phyloP scores from a whole-genome alignment of 2,888 invertebrate species.

The Alloscopus bannaensis region DNA sequence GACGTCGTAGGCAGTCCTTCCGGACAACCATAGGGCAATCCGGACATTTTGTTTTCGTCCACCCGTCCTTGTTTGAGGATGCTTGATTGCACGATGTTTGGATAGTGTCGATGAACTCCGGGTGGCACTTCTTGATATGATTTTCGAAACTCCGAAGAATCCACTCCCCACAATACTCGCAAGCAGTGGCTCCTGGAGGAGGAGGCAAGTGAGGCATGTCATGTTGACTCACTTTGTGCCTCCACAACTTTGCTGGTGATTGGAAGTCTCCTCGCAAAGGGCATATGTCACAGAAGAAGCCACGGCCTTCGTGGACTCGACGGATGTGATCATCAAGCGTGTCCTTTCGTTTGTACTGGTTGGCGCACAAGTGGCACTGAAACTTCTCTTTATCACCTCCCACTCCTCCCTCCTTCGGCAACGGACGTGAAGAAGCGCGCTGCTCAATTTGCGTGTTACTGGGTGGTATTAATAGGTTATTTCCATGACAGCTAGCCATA shows the following conservation, averaged over 20 bases:
- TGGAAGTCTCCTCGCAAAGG: not conserved
- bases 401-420: no score
- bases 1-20: no score
- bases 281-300: slow-evolving; percentile 20
- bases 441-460: no score
- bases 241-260: slow-evolving; percentile 13
- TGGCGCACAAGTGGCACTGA: not conserved
- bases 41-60: no score
- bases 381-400: not conserved
- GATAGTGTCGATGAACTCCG: no score
- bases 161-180: slow-evolving; percentile 4
- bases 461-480: no score
- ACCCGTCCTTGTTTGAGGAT: no score
- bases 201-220: not conserved
- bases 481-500: no score
- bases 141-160: not conserved
- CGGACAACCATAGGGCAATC: no score
- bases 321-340: slow-evolving; percentile 17
- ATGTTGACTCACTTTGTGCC: slow-evolving; percentile 25
- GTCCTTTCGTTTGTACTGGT: slow-evolving; percentile 12
- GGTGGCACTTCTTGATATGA: slow-evolving; percentile 19
- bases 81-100: no score
- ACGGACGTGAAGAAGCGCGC: not conserved
- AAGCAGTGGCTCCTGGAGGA: slow-evolving; percentile 1
- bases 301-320: slow-evolving; percentile 8